Conservation (phyloP, 2,797 vertebrate species). For the Phoxinus dragarum region DNA sequence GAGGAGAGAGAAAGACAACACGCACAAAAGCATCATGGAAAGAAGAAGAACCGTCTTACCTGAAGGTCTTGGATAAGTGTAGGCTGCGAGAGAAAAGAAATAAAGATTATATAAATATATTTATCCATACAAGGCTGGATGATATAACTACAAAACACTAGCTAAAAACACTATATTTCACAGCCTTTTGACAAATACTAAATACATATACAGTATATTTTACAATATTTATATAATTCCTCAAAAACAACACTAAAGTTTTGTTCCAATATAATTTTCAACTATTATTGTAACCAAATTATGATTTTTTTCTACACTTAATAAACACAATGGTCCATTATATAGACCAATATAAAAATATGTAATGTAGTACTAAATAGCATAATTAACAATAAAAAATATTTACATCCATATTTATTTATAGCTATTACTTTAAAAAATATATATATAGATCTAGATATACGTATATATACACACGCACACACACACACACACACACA, state of each 20-base stretch:
- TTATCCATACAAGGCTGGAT: conserved; percentile 12
- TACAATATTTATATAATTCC: neutral
- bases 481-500: too few species aligned
- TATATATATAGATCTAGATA: too few species aligned
- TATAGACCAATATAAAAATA: neutral
- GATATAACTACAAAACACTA: neutral
- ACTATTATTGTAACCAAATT: neutral
- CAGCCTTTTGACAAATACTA: too few species aligned
- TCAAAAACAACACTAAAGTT: neutral
- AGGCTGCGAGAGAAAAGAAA: conserved; percentile 82
- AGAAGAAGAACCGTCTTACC: conserved; percentile 76
- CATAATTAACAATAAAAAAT: neutral
- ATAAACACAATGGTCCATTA: neutral
- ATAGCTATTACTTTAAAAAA: too few species aligned
- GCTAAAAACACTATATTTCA: too few species aligned
- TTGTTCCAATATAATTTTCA: neutral
- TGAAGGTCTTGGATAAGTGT: conserved; percentile 90
- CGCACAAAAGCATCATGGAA: neutral
- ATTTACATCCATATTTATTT: neutral
- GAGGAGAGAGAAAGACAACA: conserved; percentile 18
- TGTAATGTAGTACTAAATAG: neutral
- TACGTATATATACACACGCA: too few species aligned
- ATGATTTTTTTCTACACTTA: neutral
- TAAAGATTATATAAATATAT: neutral
- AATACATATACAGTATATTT: too few species aligned